A percentile compares a stretch with the other conserved stretches of the same genome.
These are phyloP conservation scores for Sinopyrophorus schimmeli DNA, from an alignment of 2,888 invertebrate genomes.

Conservation along the genomic window DNA sequence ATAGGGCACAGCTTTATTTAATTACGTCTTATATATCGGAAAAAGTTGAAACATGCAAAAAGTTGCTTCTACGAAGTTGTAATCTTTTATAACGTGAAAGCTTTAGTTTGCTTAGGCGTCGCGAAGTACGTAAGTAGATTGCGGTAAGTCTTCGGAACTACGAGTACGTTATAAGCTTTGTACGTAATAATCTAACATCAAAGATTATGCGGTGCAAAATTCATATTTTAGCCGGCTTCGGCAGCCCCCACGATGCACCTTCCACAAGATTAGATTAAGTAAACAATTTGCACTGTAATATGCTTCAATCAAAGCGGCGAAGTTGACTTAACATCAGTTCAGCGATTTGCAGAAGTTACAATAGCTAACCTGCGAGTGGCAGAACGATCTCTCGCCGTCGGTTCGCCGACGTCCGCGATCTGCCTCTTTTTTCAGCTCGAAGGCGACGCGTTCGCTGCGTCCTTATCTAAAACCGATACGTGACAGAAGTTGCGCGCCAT, in stretches of 20 bases:
- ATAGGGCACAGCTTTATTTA: too few relatives aligned
- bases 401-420: conserved; percentile 3
- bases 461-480: conserved; percentile 14
- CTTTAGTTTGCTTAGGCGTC: not conserved
- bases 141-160: conserved; percentile 6
- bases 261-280: conserved; percentile 40
- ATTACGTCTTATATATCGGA: too few relatives aligned
- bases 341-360: conserved; percentile 39
- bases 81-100: too few relatives aligned
- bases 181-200: conserved; percentile 12
- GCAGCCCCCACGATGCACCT: conserved; percentile 24
- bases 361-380: conserved; percentile 38
- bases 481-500: conserved; percentile 33
- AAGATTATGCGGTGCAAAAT: conserved; percentile 9
- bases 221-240: conserved; percentile 12
- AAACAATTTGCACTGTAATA: conserved; percentile 41
- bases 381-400: conserved; percentile 19
- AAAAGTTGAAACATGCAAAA: too few relatives aligned
- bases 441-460: not conserved
- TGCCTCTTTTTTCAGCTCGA: conserved; percentile 7
- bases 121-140: conserved; percentile 5
- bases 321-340: conserved; percentile 37
- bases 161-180: conserved; percentile 11
- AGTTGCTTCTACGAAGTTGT: too few relatives aligned
- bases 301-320: conserved; percentile 39